Base-by-base conservation (phyloP, 2,113 vertebrate genomes). In the Solenodon paradoxus region DNA sequence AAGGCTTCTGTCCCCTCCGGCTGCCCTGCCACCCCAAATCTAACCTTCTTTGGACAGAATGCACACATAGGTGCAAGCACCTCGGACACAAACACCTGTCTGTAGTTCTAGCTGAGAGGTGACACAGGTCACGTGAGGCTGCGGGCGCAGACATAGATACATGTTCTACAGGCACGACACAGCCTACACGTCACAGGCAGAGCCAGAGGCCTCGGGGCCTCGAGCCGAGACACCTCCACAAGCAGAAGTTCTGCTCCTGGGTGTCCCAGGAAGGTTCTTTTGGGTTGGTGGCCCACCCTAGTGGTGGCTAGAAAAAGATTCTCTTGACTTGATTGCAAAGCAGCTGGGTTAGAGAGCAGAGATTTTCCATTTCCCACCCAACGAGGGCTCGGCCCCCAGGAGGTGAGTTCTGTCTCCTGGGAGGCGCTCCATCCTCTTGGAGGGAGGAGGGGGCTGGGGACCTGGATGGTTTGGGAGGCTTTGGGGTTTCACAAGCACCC, bases 391-490 rank as follows among this genome's bases (percentile, higher is more conserved):
- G n/a, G n/a, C 90, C 85, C 69, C 84, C 51, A 86, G 61, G 87
- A 90, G 64, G 49, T 13, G 40, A 28, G 49, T 8, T 47, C 9
- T 10, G 59, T 55, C 64, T 53, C 64, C 80, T 32, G 10, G 1
- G 40, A 94, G 85, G 71, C 51, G 45, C 40, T 35, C 38, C 20
- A 3, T 68, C 47, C 71, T 72, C 74, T 63, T 1, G 0, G 61
- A 40, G 81, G 24, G 30, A 9, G 22, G 6, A 57, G n/a, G 68
- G 74, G 68, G 35, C 68, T 96, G 93, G 88, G 57, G 96, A 94
- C 97, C 97, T 92, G 96, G 92, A 86, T 96, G 96, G 86, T 22
- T 97, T 97, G 96, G 91, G 97, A 98, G 97, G 88, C 98, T 97
- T 90, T 68, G 97, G 97, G 97, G 83, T 96, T 98, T 96, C 87